These are phyloP conservation scores for Palaemon carinicauda DNA, from an alignment of 1,140 invertebrate species.

Conservation along the genomic window DNA sequence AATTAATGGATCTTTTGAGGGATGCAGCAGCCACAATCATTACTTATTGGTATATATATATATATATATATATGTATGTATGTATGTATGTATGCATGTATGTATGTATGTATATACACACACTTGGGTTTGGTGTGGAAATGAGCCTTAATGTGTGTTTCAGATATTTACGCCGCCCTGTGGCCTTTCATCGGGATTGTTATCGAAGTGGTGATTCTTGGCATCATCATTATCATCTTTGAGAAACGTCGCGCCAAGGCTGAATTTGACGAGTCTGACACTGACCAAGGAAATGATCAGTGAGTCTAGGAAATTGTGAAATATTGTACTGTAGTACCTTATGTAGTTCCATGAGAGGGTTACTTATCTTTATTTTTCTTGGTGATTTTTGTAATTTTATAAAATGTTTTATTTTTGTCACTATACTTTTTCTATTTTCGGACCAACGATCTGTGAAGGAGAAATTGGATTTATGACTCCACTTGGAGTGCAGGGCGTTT, in stretches of 20 bases:
- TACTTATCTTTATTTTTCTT: background rate
- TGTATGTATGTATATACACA: too few species aligned
- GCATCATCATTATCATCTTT: conserved; percentile 94
- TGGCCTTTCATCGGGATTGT: conserved; percentile 94
- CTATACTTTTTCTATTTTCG: conserved; percentile 11
- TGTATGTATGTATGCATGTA: too few species aligned
- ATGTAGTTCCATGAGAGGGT: background rate
- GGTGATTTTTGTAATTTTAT: background rate
- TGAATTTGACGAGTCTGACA: conserved; percentile 90
- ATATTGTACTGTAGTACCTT: background rate
- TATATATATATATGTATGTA: too few species aligned
- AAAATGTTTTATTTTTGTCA: background rate
- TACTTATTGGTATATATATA: too few species aligned
- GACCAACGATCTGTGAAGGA: conserved; percentile 11
- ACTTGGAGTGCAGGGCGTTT: background rate
- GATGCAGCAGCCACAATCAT: too few species aligned
- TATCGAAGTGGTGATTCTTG: conserved; percentile 90
- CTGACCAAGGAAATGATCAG: conserved; percentile 85
- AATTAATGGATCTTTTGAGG: too few species aligned
- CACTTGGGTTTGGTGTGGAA: too few species aligned
- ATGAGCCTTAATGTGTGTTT: background rate
- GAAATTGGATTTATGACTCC: conserved; percentile 15
- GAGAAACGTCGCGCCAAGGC: conserved; percentile 92
- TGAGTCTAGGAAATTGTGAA: conserved; percentile 65
- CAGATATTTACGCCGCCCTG: conserved; percentile 86